Evolutionary conservation across 2,888 invertebrate species (phyloP), one percentile per base, ranked within the genome.

Genomic region (Baronia brevicornis): DNA sequence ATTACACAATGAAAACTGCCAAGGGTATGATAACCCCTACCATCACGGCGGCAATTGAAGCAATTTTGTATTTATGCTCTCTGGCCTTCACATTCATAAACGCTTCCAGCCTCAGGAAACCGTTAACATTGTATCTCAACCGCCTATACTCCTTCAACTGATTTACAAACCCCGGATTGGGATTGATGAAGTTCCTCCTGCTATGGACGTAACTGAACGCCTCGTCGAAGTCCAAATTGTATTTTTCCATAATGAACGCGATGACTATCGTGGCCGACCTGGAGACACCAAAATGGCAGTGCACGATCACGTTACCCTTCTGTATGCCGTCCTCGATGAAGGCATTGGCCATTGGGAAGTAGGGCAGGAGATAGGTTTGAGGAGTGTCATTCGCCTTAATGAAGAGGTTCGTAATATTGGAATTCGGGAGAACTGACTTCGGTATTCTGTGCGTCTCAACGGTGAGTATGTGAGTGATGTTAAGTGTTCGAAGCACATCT

Each of bases 271-370:
- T 97, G 41, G 97, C 96, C 44, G 96, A 96, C 46, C 97, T 88
- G 33, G 96, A 97, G 28, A 97, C 94, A 29, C 97, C 97, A 28
- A 96, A 97, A 61, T 97, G 97, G 72, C 97, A 97, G 75, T 97
- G 97, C 39, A 97, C 91, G 60, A 97, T 86, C 20, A 97, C 94
- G 56, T 91, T 79, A 1, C 84, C 84, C 11, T 89, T 60, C 80
- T 88, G 54, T 84, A 91, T 33, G 66, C 88, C 79, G 87, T 90
- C 73, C n/a, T 74, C 68, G 34, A 84, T 84, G 43, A 82, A 84
- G 5, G 73, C 54, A 51, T 84, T 82, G 52, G 79, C 69, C 70
- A 84, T 74, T 38, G 84, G 82, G 59, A 84, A 84, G 62, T 78
- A 84, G 54, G 78, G 60, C 54, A 84, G 34, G 47, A 84, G 61